phyloP scores from a whole-genome alignment of 2,797 vertebrate genomes.

The Gastrophryne carolinensis region DNA sequence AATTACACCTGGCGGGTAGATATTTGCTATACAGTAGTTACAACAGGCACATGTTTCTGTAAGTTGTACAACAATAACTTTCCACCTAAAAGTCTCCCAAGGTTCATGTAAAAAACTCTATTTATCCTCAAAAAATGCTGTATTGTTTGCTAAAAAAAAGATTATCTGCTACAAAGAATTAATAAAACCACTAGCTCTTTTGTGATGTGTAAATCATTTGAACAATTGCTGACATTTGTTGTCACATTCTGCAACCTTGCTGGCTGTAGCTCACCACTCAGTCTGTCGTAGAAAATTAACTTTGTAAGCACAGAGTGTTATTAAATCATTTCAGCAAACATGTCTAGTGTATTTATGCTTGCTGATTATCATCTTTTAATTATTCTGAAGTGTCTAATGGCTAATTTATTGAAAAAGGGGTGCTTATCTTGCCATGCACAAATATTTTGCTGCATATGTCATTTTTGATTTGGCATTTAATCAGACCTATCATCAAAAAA shows the following conservation, averaged over 20 bases:
- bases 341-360: background rate
- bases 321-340: background rate
- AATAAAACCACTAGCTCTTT: background rate
- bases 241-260: constrained; percentile 25
- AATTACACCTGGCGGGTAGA: no score
- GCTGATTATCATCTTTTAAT: background rate
- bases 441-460: no score
- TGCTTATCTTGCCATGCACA: background rate
- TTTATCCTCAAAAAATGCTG: background rate
- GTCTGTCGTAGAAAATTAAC: constrained; percentile 4
- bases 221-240: constrained; percentile 15
- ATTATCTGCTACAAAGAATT: background rate
- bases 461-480: no score
- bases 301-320: background rate
- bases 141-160: background rate
- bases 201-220: background rate
- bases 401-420: background rate
- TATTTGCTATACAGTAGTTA: no score
- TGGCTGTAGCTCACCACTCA: constrained; percentile 2
- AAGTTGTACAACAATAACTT: no score
- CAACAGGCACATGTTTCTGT: no score
- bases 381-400: background rate
- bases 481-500: no score
- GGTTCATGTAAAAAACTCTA: background rate
- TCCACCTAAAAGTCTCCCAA: no score